Evolutionary conservation across 2,888 invertebrate genomes (phyloP).

Genomic region (Pristionchus arcanus): DNA sequence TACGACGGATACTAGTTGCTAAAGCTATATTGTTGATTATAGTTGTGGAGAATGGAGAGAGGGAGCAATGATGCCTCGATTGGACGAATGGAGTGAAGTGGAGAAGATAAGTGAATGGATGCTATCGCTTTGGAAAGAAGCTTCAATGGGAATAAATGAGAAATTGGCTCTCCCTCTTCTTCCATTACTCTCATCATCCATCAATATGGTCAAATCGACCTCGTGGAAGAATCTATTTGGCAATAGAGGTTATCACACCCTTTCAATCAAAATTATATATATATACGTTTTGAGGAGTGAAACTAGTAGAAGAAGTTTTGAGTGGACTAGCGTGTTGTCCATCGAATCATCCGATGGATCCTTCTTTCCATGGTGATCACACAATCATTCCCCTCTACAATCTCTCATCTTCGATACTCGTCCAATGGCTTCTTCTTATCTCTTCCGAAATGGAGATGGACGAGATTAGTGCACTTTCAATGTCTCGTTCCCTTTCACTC

Average conservation of each 20-base stretch:
- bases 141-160: neutral
- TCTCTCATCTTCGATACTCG: slow-evolving; percentile 18
- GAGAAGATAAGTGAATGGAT: slow-evolving; percentile 31
- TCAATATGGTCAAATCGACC: neutral
- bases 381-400: neutral
- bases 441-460: neutral
- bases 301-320: neutral
- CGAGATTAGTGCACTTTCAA: neutral
- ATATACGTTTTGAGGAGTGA: neutral
- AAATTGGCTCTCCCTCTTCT: slow-evolving; percentile 45
- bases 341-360: slow-evolving; percentile 41
- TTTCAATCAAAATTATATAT: neutral
- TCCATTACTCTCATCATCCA: slow-evolving; percentile 31
- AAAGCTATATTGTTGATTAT: neutral
- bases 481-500: neutral
- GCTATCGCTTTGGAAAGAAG: slow-evolving; percentile 5
- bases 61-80: neutral
- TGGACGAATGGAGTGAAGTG: neutral
- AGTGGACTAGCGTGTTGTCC: neutral
- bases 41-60: neutral
- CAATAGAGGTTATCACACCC: neutral
- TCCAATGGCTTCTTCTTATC: neutral
- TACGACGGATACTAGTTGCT: neutral
- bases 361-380: slow-evolving; percentile 34
- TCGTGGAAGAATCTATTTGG: slow-evolving; percentile 28